Evolutionary conservation across 2,888 invertebrate species (phyloP).

Genomic region (Sinopyrophorus schimmeli): DNA sequence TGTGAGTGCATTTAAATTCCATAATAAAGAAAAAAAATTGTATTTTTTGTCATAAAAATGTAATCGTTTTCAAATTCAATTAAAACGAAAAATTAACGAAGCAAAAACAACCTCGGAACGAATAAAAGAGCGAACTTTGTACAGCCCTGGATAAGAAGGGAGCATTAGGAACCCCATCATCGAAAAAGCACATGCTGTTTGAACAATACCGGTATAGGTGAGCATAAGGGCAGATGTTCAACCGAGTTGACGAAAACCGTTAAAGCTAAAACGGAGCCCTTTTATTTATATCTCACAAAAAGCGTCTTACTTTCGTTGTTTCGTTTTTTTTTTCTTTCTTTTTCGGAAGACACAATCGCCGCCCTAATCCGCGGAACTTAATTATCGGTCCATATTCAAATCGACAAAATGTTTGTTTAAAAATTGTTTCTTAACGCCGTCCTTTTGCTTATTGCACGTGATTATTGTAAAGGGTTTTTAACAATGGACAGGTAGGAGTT

Average conservation of each 20-base stretch:
- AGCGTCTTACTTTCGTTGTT: conserved; percentile 3
- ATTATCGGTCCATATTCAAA: too few species aligned
- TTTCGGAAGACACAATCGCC: too few species aligned
- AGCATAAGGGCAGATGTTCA: conserved; percentile 38
- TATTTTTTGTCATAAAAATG: too few species aligned
- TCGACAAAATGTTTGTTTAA: too few species aligned
- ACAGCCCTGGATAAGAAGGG: conserved; percentile 18
- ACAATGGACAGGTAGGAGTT: conserved; percentile 6
- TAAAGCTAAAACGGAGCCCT: conserved; percentile 21
- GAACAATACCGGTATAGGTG: conserved; percentile 37
- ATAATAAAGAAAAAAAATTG: too few species aligned
- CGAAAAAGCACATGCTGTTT: conserved; percentile 34
- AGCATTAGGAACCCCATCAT: conserved; percentile 31
- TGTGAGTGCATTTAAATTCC: too few species aligned
- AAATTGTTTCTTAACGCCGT: too few species aligned
- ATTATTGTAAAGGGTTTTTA: conserved; percentile 5
- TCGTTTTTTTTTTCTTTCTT: neutral
- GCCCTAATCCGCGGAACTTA: too few species aligned
- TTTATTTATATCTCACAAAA: conserved; percentile 25
- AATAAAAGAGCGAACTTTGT: conserved; percentile 20
- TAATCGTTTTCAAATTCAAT: too few species aligned
- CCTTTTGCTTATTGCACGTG: too few species aligned
- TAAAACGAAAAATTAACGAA: too few species aligned
- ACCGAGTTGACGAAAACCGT: conserved; percentile 37
- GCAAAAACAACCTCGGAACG: too few species aligned